phyloP scores from a whole-genome alignment of 2,888 invertebrate genomes.

The Pandemis cinnamomeana region DNA sequence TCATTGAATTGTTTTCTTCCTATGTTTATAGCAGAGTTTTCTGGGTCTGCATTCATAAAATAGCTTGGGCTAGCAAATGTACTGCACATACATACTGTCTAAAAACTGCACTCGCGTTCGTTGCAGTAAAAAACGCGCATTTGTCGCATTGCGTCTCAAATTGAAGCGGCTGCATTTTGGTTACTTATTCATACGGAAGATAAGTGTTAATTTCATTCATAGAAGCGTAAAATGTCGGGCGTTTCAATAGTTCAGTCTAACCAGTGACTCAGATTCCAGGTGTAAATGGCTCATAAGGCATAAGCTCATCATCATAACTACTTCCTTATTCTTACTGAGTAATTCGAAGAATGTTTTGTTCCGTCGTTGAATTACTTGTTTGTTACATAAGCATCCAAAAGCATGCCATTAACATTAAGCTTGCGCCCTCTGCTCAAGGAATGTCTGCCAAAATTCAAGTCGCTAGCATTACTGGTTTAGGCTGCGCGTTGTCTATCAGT shows the following conservation, averaged over 20 bases:
- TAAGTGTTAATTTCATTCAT: not conserved
- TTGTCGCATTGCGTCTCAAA: conserved; percentile 8
- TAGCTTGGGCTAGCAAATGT: not conserved
- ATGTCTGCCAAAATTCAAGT: too few relatives aligned
- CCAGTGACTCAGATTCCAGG: conserved; percentile 1
- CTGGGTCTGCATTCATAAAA: too few relatives aligned
- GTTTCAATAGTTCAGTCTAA: not conserved
- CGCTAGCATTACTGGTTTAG: too few relatives aligned
- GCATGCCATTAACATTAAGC: too few relatives aligned
- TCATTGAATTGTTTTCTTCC: too few relatives aligned
- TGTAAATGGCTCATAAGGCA: not conserved
- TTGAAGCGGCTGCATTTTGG: not conserved
- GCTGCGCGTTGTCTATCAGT: too few relatives aligned
- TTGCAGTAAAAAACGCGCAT: not conserved
- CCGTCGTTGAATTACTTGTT: too few relatives aligned
- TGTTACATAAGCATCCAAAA: too few relatives aligned
- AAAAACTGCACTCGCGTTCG: not conserved
- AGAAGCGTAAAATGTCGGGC: not conserved
- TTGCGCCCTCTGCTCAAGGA: too few relatives aligned
- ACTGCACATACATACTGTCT: too few relatives aligned
- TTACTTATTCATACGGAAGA: too few relatives aligned
- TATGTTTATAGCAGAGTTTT: too few relatives aligned
- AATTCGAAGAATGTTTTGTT: not conserved
- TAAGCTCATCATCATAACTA: not conserved
- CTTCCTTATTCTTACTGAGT: not conserved